Evolutionary conservation across 2,113 vertebrate genomes (phyloP).

Genomic region (Aspidoscelis tigris): DNA sequence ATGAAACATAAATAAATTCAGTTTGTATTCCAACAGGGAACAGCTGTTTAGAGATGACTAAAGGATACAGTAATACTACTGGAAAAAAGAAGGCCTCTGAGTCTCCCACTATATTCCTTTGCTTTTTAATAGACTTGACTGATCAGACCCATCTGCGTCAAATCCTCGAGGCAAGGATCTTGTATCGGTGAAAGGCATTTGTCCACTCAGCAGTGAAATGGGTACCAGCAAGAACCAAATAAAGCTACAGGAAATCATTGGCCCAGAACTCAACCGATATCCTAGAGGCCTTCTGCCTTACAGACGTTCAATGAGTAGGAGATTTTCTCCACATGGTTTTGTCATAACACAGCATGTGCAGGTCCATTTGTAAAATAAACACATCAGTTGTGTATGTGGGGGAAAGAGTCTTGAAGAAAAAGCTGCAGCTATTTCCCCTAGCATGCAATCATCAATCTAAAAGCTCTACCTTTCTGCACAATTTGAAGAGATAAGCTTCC

Average conservation of each 20-base stretch:
- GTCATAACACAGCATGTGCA: slow-evolving; percentile 44
- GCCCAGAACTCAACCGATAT: slow-evolving; percentile 58
- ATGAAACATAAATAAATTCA: slow-evolving; percentile 38
- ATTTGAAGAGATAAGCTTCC: not conserved
- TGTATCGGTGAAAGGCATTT: slow-evolving; percentile 62
- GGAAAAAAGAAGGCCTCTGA: slow-evolving; percentile 39
- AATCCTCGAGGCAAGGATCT: slow-evolving; percentile 61
- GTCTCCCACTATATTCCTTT: slow-evolving; percentile 21
- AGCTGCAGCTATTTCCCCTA: slow-evolving; percentile 3
- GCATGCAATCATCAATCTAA: slow-evolving; percentile 1
- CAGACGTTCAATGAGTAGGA: slow-evolving; percentile 50
- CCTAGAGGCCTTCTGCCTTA: slow-evolving; percentile 53
- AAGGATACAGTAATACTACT: slow-evolving; percentile 26
- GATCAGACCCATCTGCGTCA: slow-evolving; percentile 63
- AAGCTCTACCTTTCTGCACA: not conserved
- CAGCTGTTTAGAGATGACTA: slow-evolving; percentile 45
- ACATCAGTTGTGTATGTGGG: slow-evolving; percentile 42
- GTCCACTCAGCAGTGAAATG: slow-evolving; percentile 72
- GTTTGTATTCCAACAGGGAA: slow-evolving; percentile 28
- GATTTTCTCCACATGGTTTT: slow-evolving; percentile 57
- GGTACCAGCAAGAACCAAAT: slow-evolving; percentile 67
- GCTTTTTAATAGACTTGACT: slow-evolving; percentile 38
- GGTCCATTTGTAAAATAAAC: slow-evolving; percentile 60
- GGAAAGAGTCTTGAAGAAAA: slow-evolving; percentile 2
- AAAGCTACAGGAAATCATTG: slow-evolving; percentile 68